A percentile compares a stretch with the other conserved stretches of the same genome.
These are phyloP conservation scores for Pteronotus mesoamericanus DNA, from an alignment of 2,797 vertebrate genomes.

Conservation along the genomic window DNA sequence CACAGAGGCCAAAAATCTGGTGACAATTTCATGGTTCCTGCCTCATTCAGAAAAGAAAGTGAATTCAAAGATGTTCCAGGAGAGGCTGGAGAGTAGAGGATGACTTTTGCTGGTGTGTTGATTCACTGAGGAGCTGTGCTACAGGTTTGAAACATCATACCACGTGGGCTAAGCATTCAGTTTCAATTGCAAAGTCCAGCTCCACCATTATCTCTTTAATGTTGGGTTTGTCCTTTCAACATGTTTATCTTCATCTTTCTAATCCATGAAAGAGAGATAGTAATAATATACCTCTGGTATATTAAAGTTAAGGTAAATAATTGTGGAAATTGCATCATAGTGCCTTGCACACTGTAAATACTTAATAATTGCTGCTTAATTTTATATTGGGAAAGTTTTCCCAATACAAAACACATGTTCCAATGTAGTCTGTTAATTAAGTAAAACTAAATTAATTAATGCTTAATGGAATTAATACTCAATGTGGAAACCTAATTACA, in stretches of 20 bases:
- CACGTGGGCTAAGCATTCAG: background rate
- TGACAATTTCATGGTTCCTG: background rate
- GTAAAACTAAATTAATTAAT: conserved; percentile 53
- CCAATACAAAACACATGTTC: conserved; percentile 37
- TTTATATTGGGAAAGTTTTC: conserved; percentile 34
- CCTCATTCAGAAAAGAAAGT: background rate
- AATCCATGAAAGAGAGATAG: background rate
- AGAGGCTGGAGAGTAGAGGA: background rate
- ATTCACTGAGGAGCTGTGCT: background rate
- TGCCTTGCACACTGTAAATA: background rate
- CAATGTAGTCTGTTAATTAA: conserved; percentile 41
- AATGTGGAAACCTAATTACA: conserved; percentile 25
- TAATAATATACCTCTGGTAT: background rate
- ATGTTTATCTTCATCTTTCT: background rate
- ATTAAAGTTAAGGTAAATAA: conserved; percentile 25
- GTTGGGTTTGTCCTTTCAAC: background rate
- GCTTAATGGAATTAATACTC: conserved; percentile 14
- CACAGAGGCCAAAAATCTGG: background rate
- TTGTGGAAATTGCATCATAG: conserved; percentile 9
- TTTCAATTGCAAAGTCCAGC: background rate
- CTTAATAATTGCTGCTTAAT: conserved; percentile 29
- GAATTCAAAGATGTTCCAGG: background rate
- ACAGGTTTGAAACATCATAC: background rate
- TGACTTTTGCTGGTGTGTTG: background rate
- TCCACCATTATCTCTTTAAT: background rate